phyloP scores from a whole-genome alignment of 2,888 invertebrate species.

The Leptothorax acervorum region DNA sequence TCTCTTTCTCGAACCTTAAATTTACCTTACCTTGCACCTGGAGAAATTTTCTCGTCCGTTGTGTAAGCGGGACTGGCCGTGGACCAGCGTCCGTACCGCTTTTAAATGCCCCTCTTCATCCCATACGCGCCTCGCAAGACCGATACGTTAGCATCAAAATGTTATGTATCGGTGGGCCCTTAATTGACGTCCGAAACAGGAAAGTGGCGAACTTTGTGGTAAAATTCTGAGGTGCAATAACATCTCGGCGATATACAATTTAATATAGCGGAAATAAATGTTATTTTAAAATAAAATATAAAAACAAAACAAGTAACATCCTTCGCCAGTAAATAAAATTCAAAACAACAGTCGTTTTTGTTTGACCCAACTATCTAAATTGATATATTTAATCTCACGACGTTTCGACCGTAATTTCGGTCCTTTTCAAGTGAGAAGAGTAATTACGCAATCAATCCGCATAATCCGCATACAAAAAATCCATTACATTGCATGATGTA shows the following conservation, averaged over 20 bases:
- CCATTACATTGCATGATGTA: too few relatives aligned
- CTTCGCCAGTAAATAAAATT: too few relatives aligned
- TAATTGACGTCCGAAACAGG: neutral
- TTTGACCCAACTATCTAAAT: too few relatives aligned
- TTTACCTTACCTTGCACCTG: constrained; percentile 72
- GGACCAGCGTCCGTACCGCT: constrained; percentile 64
- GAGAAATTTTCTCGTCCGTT: constrained; percentile 72
- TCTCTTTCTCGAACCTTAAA: constrained; percentile 38
- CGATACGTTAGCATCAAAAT: neutral
- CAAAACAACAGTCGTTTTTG: too few relatives aligned
- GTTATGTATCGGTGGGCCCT: neutral
- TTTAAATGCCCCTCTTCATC: constrained; percentile 75
- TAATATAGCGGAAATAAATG: neutral
- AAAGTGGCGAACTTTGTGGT: neutral
- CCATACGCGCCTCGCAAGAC: neutral
- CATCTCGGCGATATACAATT: neutral
- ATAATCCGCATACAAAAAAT: too few relatives aligned
- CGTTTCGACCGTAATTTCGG: too few relatives aligned
- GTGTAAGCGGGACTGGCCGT: constrained; percentile 72
- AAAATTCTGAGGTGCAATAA: neutral
- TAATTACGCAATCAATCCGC: too few relatives aligned
- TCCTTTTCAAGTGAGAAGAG: too few relatives aligned
- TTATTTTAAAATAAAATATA: neutral
- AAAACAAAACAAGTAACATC: too few relatives aligned
- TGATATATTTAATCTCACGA: too few relatives aligned